A percentile compares a stretch with the other conserved stretches of the same genome.
These are phyloP conservation scores for Scaptomyza hsui DNA, from an alignment of 1,140 invertebrate species.

Conservation along the genomic window DNA sequence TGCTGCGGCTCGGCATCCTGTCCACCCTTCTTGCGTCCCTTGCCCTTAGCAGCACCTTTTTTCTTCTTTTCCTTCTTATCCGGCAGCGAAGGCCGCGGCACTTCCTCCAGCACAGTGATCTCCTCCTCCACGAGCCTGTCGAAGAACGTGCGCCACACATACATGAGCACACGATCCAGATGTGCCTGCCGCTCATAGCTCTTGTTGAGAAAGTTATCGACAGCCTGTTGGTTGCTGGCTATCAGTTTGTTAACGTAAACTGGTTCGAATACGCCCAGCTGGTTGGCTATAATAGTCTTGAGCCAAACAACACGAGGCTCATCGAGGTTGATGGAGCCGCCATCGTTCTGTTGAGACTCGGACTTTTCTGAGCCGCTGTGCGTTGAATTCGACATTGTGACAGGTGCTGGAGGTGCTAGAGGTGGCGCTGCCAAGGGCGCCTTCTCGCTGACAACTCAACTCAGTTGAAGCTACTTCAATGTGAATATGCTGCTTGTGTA, in stretches of 20 bases:
- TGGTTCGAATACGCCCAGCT: constrained; percentile 75
- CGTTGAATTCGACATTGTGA: constrained; percentile 19
- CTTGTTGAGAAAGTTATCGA: constrained; percentile 80
- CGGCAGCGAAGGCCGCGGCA: constrained; percentile 51
- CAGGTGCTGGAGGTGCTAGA: background rate
- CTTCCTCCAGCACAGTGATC: constrained; percentile 86
- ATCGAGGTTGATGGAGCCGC: constrained; percentile 32
- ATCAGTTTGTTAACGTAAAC: constrained; percentile 67
- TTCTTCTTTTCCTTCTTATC: constrained; percentile 79
- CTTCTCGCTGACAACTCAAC: background rate
- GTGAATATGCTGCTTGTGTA: constrained; percentile 7
- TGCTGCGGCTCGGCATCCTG: constrained; percentile 57
- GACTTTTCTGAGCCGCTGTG: constrained; percentile 6
- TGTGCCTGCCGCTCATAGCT: constrained; percentile 82
- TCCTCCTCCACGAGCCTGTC: constrained; percentile 85
- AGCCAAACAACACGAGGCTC: constrained; percentile 73
- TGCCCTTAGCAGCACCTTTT: constrained; percentile 63
- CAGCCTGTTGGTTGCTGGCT: constrained; percentile 45
- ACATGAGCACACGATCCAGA: constrained; percentile 84
- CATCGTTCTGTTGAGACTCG: background rate
- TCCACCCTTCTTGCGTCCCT: constrained; percentile 67
- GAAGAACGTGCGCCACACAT: constrained; percentile 86
- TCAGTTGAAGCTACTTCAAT: constrained; percentile 1
- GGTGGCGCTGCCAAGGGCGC: background rate
- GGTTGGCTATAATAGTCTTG: constrained; percentile 70